These are phyloP conservation scores for Dromococcyx pavoninus DNA, from an alignment of 2,797 vertebrate species.

Conservation along the genomic window DNA sequence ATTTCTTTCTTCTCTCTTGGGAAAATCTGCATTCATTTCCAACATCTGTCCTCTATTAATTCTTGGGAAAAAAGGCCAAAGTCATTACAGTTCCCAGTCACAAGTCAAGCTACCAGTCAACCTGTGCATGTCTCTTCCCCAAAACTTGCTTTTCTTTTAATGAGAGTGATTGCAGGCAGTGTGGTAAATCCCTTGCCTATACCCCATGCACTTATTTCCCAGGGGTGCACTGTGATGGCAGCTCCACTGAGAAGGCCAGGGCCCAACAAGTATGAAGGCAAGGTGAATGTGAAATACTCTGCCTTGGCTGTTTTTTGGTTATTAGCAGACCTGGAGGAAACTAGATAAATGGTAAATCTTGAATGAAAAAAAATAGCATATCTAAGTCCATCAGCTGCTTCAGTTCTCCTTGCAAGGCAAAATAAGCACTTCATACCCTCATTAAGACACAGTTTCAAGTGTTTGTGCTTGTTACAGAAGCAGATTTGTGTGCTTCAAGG, in stretches of 20 bases:
- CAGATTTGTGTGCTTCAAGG: neutral
- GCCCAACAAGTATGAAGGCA: neutral
- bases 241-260: neutral
- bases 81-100: neutral
- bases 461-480: neutral
- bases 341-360: neutral
- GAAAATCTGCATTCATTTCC: neutral
- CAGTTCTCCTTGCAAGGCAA: neutral
- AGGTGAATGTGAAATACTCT: neutral
- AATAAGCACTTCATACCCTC: neutral
- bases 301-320: neutral
- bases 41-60: neutral
- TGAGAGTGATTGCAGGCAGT: fast-evolving
- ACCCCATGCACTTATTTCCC: neutral
- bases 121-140: neutral
- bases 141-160: neutral
- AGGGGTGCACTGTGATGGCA: neutral
- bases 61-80: neutral
- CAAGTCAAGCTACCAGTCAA: neutral
- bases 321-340: neutral
- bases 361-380: neutral
- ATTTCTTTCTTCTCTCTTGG: neutral
- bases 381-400: neutral
- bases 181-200: neutral
- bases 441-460: neutral